Evolutionary conservation across 2,113 vertebrate genomes (phyloP).

Genomic region (Lepidiolamprologus cunningtoni): DNA sequence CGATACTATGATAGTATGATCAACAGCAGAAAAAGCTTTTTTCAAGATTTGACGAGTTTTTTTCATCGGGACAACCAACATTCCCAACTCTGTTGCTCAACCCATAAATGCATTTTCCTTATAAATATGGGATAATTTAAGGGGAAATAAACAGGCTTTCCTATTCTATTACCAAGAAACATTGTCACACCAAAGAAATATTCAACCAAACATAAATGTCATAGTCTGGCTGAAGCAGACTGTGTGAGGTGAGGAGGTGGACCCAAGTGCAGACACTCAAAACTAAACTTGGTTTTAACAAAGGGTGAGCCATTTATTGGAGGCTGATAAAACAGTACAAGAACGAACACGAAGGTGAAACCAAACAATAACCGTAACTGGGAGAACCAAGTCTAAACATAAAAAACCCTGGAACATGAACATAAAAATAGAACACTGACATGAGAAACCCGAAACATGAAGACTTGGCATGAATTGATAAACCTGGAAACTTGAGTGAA

Average conservation of each 20-base stretch:
- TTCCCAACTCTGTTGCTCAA: background rate
- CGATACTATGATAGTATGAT: background rate
- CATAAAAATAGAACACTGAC: background rate
- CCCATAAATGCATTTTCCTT: background rate
- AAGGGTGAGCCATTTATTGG: background rate
- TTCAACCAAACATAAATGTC: background rate
- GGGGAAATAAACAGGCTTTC: background rate
- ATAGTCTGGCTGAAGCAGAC: background rate
- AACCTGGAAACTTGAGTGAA: background rate
- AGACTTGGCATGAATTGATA: accelerated
- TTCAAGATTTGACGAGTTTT: accelerated
- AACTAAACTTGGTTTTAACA: background rate
- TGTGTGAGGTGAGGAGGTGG: background rate
- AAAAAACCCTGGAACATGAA: background rate
- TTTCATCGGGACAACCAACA: background rate
- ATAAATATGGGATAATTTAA: accelerated
- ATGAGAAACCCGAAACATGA: background rate
- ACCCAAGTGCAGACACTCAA: background rate
- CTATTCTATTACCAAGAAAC: accelerated
- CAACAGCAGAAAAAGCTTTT: background rate
- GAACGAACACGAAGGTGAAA: accelerated
- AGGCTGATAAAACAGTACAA: background rate
- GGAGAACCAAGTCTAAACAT: background rate
- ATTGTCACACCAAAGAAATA: background rate
- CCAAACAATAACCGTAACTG: background rate